Evolutionary conservation across 2,113 vertebrate genomes (phyloP).

Genomic region (Calyptomena viridis): DNA sequence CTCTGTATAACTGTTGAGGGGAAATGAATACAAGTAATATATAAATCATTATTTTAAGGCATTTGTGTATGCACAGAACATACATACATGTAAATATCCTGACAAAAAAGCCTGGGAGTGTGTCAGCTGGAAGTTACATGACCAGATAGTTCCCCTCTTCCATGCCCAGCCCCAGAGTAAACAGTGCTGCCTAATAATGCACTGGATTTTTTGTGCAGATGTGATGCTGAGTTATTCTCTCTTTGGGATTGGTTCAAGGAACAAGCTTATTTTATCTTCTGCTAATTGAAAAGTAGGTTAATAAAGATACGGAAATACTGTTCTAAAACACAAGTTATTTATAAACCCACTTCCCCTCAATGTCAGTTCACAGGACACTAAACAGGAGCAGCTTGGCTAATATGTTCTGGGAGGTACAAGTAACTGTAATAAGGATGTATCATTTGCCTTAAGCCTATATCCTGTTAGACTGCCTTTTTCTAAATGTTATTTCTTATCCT

Average conservation of each 20-base stretch:
- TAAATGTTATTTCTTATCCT: background rate
- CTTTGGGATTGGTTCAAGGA: background rate
- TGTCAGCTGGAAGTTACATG: background rate
- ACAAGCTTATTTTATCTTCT: conserved; percentile 16
- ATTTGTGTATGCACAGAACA: background rate
- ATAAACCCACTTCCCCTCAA: background rate
- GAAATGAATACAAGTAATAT: background rate
- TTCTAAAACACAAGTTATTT: background rate
- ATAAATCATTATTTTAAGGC: background rate
- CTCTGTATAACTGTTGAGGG: background rate
- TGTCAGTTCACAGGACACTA: background rate
- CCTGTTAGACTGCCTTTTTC: background rate
- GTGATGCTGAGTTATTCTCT: background rate
- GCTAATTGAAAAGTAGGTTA: conserved; percentile 47
- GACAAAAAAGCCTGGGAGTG: background rate
- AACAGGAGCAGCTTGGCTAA: background rate
- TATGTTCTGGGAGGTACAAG: background rate
- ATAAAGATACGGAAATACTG: background rate
- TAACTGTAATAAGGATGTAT: background rate
- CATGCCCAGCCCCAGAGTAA: background rate
- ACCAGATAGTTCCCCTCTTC: background rate
- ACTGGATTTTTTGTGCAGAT: background rate
- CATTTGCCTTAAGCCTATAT: background rate
- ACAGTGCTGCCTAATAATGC: background rate
- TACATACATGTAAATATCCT: background rate